Percentiles rank a stretch among this genome's conserved stretches.
phyloP scores from a whole-genome alignment of 2,888 invertebrate genomes.

The Hypolimnas misippus region DNA sequence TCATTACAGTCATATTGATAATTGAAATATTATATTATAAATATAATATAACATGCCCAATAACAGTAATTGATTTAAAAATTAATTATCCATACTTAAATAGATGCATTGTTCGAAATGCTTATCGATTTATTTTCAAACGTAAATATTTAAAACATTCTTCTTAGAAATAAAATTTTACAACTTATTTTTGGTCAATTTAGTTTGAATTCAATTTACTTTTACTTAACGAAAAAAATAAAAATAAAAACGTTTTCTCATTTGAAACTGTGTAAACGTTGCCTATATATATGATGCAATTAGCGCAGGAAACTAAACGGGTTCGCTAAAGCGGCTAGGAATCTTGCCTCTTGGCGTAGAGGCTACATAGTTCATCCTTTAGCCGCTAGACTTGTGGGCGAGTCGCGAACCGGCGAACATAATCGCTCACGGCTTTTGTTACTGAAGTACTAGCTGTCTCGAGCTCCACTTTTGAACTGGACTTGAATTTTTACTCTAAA shows the following conservation, averaged over 20 bases:
- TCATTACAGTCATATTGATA: too few relatives aligned
- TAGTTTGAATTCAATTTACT: too few relatives aligned
- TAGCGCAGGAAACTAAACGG: constrained; percentile 13
- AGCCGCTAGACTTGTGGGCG: constrained; percentile 15
- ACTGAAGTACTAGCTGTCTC: constrained; percentile 10
- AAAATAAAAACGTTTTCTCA: background rate
- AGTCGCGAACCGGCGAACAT: constrained; percentile 12
- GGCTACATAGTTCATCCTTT: constrained; percentile 13
- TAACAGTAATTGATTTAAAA: too few relatives aligned
- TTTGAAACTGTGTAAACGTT: background rate
- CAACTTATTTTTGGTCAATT: too few relatives aligned
- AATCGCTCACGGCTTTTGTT: constrained; percentile 13
- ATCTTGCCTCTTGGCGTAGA: constrained; percentile 8
- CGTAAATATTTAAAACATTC: too few relatives aligned
- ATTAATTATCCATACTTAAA: too few relatives aligned
- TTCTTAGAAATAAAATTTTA: too few relatives aligned
- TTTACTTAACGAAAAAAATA: too few relatives aligned
- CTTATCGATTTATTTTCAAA: too few relatives aligned
- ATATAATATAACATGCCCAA: too few relatives aligned
- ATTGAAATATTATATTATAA: too few relatives aligned
- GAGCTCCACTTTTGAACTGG: constrained; percentile 4
- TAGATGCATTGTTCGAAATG: too few relatives aligned
- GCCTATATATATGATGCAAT: constrained; percentile 2
- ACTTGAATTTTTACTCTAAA: constrained; percentile 7
- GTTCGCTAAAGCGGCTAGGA: constrained; percentile 15